Evolutionary conservation across 2,113 vertebrate genomes (phyloP).

Genomic region (Zosterops pallidus): DNA sequence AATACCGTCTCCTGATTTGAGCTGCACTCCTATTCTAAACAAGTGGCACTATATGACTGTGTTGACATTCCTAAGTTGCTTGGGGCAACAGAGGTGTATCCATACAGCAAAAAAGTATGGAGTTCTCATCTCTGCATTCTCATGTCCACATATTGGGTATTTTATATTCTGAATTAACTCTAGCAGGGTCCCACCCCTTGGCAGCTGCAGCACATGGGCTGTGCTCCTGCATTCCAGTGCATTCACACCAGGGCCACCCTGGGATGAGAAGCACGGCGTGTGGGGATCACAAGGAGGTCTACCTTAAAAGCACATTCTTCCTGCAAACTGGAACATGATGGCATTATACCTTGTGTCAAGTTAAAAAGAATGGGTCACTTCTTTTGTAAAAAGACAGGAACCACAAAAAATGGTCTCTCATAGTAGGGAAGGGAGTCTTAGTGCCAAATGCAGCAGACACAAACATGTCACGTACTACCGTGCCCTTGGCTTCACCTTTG

Average conservation of each 20-base stretch:
- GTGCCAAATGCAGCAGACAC: not conserved
- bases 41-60: not conserved
- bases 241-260: not conserved
- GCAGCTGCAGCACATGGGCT: not conserved
- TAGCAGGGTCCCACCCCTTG: not conserved
- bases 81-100: not conserved
- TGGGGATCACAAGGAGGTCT: not conserved
- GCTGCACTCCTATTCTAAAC: not conserved
- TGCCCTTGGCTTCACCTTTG: not conserved
- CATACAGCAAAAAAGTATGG: not conserved
- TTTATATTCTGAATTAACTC: not conserved
- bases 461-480: not conserved
- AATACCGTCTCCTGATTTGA: not conserved
- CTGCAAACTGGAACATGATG: not conserved
- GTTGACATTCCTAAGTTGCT: not conserved
- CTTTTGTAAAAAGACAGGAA: not conserved
- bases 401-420: not conserved
- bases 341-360: accelerated
- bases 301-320: not conserved
- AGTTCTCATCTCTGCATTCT: not conserved
- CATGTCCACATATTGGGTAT: too few species aligned
- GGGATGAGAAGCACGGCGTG: accelerated
- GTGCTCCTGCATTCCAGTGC: not conserved
- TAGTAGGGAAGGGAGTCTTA: not conserved
- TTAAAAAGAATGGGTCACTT: not conserved